Percentiles rank a stretch among this genome's conserved stretches.
These are phyloP conservation scores for Andrena chrysosceles DNA, from an alignment of 2,888 invertebrate genomes.

Conservation along the genomic window DNA sequence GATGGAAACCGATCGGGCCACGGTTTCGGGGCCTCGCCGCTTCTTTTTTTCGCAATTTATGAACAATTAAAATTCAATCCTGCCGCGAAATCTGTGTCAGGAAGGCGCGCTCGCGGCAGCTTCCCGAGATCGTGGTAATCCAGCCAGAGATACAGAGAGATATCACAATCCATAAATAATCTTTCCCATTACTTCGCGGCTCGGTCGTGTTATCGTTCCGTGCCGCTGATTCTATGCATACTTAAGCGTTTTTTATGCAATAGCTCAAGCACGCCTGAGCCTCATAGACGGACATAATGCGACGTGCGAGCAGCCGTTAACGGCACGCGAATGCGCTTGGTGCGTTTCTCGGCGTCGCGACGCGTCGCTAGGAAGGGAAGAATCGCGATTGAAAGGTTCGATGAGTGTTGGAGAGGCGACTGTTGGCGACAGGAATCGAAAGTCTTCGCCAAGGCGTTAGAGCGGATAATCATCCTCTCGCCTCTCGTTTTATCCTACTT, in stretches of 20 bases:
- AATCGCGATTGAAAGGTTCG: not conserved
- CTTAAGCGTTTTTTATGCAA: conserved; percentile 64
- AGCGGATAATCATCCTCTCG: no score
- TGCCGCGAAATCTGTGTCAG: conserved; percentile 48
- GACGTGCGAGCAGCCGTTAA: conserved; percentile 50
- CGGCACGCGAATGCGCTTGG: conserved; percentile 22
- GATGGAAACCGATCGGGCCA: conserved; percentile 7
- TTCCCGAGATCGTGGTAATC: conserved; percentile 55
- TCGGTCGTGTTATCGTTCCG: conserved; percentile 62
- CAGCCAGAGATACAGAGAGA: conserved; percentile 47
- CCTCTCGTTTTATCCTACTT: no score
- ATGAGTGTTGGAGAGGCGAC: not conserved
- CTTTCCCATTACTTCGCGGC: conserved; percentile 63
- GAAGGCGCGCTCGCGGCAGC: conserved; percentile 53
- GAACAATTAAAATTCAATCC: conserved; percentile 62
- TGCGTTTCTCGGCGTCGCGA: not conserved
- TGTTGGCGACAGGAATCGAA: not conserved
- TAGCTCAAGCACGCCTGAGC: conserved; percentile 34
- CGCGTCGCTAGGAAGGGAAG: not conserved
- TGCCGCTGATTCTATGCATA: conserved; percentile 64
- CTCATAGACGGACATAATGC: conserved; percentile 41
- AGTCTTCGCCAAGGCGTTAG: no score
- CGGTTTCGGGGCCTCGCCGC: not conserved
- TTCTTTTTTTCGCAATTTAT: conserved; percentile 39
- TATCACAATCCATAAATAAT: conserved; percentile 62